Base-by-base conservation (phyloP, 2,797 vertebrate species). In the Mycteria americana region DNA sequence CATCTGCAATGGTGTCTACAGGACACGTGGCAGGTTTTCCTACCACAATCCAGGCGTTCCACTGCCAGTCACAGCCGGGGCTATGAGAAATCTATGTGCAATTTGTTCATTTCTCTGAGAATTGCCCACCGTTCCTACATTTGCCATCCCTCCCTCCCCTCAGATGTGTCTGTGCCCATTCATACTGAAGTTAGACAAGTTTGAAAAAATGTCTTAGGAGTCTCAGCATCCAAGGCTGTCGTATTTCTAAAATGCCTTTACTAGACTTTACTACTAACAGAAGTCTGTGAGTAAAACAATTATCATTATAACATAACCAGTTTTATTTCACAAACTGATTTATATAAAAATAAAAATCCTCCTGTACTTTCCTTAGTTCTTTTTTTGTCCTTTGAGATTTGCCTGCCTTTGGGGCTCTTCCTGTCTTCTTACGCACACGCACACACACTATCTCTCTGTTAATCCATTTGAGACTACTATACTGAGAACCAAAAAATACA, bases 351-450 rank as follows among this genome's bases (percentile, higher is more conserved):
- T 41, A 64, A 69, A 54, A 56, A 45, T 53, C 7, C 18, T 53
- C 27, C 8, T 45, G 9, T 54, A 41, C 10, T 80, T 81, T 25
- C 31, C 41, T 39, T 41, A 30, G 14, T 23, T 43, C 6, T 78
- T 35, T 72, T 54, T 85, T 87, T 73, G 5, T 37, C 60, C 65
- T 85, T 81, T 37, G 54, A 79, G 59, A 16, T 79, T 85, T 86
- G 93, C 37, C 85, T 84, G 25, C 37, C n/a, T 53, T 88, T 65
- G 19, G 31, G 60, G 31, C 13, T 85, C 37, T 88, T 78, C 13
- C 62, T 81, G 13, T 65, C 37, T 39, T 72, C 63, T 68, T 76
- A 35, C 0, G 0, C 28, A 22, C 13, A 45, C 0, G 2, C n/a
- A 41, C 30, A 39, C 37, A 50, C 37, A 31, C 13, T 31, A 13